Conservation (phyloP, 2,113 vertebrate genomes). For the Melozone crissalis region DNA sequence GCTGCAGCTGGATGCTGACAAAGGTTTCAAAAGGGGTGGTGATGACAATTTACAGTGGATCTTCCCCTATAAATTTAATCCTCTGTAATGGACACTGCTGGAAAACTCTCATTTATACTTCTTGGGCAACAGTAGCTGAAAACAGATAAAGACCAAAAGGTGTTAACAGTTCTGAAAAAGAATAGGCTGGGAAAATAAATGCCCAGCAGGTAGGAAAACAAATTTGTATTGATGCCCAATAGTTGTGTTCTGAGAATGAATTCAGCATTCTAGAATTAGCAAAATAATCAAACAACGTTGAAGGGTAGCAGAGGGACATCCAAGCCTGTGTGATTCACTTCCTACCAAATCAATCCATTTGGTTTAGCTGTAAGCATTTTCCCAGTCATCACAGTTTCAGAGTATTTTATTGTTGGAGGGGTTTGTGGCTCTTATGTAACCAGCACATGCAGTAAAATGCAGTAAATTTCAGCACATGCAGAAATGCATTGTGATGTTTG, state of each 20-base stretch:
- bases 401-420: neutral
- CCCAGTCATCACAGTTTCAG: neutral
- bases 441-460: neutral
- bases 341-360: constrained; percentile 19
- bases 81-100: neutral
- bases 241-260: neutral
- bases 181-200: neutral
- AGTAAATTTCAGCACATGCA: neutral
- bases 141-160: neutral
- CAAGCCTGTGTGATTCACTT: constrained; percentile 39
- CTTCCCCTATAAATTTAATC: neutral
- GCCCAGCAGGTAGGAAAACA: constrained; percentile 32
- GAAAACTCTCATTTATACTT: neutral
- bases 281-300: constrained; percentile 33
- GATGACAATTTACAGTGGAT: neutral
- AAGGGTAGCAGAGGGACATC: constrained; percentile 1
- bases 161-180: neutral
- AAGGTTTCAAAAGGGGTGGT: neutral
- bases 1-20: neutral
- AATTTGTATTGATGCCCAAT: constrained; percentile 9
- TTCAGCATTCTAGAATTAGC: constrained; percentile 23
- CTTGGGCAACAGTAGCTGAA: neutral
- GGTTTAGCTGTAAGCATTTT: constrained; percentile 14
- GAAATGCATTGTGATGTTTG: neutral
- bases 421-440: neutral